Evolutionary conservation across 1,140 invertebrate genomes (phyloP).

Genomic region (Eupeodes corollae): DNA sequence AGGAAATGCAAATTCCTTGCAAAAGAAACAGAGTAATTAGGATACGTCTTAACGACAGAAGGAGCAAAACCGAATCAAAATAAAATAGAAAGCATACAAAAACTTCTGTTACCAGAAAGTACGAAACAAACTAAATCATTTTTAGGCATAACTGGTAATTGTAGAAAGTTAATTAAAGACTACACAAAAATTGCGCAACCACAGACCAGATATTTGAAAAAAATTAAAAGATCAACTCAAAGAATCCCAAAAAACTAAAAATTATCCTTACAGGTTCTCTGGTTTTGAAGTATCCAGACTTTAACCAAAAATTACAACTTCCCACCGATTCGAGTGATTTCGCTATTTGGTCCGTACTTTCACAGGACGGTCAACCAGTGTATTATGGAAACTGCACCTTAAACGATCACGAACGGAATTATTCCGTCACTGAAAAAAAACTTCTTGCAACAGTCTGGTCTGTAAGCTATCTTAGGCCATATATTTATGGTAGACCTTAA

Average conservation of each 20-base stretch:
- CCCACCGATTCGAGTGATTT: slow-evolving; percentile 19
- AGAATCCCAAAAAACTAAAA: slow-evolving; percentile 29
- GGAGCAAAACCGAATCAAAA: slow-evolving; percentile 20
- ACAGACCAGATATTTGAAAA: slow-evolving; percentile 4
- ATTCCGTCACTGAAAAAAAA: slow-evolving; percentile 38
- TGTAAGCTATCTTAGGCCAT: slow-evolving; percentile 29
- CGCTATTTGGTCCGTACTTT: slow-evolving; percentile 19
- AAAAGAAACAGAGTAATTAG: slow-evolving; percentile 3
- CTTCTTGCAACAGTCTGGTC: slow-evolving; percentile 41
- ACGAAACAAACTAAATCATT: slow-evolving; percentile 16
- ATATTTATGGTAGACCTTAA: neutral
- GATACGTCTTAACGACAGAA: slow-evolving; percentile 7
- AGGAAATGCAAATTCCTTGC: slow-evolving; percentile 21
- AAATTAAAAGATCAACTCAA: slow-evolving; percentile 37
- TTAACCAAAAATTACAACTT: slow-evolving; percentile 9
- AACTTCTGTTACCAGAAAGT: slow-evolving; percentile 12
- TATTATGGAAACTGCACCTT: slow-evolving; percentile 37
- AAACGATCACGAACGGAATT: slow-evolving; percentile 37
- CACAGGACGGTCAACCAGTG: slow-evolving; percentile 16
- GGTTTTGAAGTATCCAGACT: slow-evolving; percentile 14
- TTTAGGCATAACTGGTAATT: slow-evolving; percentile 26
- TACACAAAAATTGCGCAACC: slow-evolving; percentile 9
- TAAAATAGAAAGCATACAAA: slow-evolving; percentile 13
- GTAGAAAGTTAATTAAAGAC: slow-evolving; percentile 12
- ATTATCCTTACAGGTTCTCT: slow-evolving; percentile 28